Evolutionary conservation across 2,113 vertebrate species (phyloP).

Genomic region (Hemiprocne comata): DNA sequence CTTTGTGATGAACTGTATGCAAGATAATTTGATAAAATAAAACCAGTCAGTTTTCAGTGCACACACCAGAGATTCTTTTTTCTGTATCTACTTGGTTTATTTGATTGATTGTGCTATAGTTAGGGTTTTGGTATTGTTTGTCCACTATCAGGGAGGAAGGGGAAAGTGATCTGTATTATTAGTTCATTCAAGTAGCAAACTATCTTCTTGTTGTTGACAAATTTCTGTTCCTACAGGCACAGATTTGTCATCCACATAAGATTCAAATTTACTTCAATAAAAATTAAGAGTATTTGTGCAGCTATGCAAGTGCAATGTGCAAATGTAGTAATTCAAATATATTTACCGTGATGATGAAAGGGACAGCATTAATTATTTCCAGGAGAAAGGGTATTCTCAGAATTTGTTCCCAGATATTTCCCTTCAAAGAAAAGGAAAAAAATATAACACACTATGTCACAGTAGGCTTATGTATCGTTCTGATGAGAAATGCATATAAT

Average conservation of each 20-base stretch:
- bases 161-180: neutral
- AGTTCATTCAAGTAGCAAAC: neutral
- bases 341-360: slow-evolving; percentile 87
- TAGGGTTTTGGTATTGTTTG: neutral
- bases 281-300: neutral
- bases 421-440: slow-evolving; percentile 72
- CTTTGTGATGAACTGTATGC: neutral
- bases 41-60: neutral
- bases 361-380: slow-evolving; percentile 87
- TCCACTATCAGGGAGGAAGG: neutral
- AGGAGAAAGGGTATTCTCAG: slow-evolving; percentile 84
- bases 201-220: neutral
- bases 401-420: slow-evolving; percentile 88
- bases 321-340: neutral
- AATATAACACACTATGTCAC: neutral
- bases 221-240: neutral
- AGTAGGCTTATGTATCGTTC: neutral
- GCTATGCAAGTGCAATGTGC: neutral
- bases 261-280: neutral
- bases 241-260: neutral
- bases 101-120: neutral
- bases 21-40: neutral
- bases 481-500: neutral
- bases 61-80: neutral
- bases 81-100: neutral